Conservation (phyloP, 1,140 invertebrate genomes). For the Oryctes rhinoceros region DNA sequence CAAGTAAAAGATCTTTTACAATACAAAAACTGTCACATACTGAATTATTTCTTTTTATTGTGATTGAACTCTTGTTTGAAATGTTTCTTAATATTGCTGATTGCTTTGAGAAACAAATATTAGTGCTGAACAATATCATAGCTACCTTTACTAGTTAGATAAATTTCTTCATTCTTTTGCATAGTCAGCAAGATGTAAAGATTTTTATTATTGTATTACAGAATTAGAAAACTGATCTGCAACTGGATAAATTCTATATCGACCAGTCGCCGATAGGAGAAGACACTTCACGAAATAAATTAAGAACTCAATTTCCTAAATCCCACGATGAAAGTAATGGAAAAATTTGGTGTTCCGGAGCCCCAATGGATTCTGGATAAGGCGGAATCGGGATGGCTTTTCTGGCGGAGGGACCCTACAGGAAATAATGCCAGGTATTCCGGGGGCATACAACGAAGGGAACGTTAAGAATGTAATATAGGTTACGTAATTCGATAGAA, state of each 20-base stretch:
- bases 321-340: conserved; percentile 42
- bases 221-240: background rate
- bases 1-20: too few species aligned
- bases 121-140: too few species aligned
- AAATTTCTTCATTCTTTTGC: background rate
- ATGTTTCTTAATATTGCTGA: too few species aligned
- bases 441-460: conserved; percentile 21
- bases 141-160: too few species aligned
- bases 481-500: conserved; percentile 43
- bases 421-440: conserved; percentile 55
- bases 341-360: conserved; percentile 52
- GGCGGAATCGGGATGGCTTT: conserved; percentile 61
- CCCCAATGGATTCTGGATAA: conserved; percentile 65
- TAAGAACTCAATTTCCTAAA: conserved; percentile 34
- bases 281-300: conserved; percentile 27
- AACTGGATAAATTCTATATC: background rate
- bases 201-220: background rate
- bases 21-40: too few species aligned
- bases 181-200: background rate
- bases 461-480: conserved; percentile 43
- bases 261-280: background rate
- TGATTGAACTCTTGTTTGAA: too few species aligned
- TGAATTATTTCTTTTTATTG: too few species aligned
- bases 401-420: conserved; percentile 62
- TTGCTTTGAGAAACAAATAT: too few species aligned